These are phyloP conservation scores for Pseudorhombus dupliciocellatus DNA, from an alignment of 2,113 vertebrate species.

Conservation along the genomic window DNA sequence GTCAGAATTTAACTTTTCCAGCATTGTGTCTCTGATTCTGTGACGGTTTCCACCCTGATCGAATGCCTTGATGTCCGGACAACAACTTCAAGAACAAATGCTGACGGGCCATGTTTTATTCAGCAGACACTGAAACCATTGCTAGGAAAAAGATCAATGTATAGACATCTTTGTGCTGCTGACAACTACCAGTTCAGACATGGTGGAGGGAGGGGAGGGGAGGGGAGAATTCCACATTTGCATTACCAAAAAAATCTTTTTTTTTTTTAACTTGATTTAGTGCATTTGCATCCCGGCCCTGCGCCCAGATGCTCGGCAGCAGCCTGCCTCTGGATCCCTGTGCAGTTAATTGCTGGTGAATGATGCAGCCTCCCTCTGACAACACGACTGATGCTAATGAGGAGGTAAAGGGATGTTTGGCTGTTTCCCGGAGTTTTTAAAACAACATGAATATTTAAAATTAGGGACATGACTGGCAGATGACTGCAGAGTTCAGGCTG, in stretches of 20 bases:
- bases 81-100: conserved; percentile 39
- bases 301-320: conserved; percentile 58
- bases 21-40: background rate
- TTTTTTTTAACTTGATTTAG: conserved; percentile 4
- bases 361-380: conserved; percentile 64
- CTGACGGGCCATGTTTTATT: conserved; percentile 65
- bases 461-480: conserved; percentile 50
- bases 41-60: background rate
- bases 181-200: conserved; percentile 36
- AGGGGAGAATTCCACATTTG: conserved; percentile 49
- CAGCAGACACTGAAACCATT: conserved; percentile 44
- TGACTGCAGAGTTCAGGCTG: conserved; percentile 58
- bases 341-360: conserved; percentile 72
- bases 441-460: conserved; percentile 62
- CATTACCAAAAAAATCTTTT: conserved; percentile 50
- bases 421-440: conserved; percentile 60
- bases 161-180: conserved; percentile 55
- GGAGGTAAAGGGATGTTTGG: conserved; percentile 56
- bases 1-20: background rate
- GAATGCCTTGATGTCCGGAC: conserved; percentile 47
- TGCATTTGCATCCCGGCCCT: conserved; percentile 48
- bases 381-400: conserved; percentile 67
- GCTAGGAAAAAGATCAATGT: conserved; percentile 55
- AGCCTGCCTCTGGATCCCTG: conserved; percentile 40
- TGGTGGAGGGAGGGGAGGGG: background rate